Conservation (phyloP, 2,797 vertebrate species). For the Alosa sapidissima region DNA sequence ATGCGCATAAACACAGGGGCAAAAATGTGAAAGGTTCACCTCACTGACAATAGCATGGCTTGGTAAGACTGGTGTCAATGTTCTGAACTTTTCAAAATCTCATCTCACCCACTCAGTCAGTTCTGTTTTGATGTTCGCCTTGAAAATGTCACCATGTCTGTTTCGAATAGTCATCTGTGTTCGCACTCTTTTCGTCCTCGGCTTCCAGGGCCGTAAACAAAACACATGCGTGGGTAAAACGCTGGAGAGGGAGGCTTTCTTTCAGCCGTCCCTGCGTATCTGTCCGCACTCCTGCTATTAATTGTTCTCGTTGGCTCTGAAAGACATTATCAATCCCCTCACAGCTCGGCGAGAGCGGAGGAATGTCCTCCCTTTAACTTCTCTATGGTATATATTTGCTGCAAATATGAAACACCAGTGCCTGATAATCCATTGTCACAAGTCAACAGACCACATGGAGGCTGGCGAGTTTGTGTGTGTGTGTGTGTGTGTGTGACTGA, state of each 20-base stretch:
- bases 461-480: neutral
- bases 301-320: neutral
- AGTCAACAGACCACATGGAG: neutral
- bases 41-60: neutral
- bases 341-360: neutral
- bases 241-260: neutral
- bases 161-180: neutral
- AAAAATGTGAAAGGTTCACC: neutral
- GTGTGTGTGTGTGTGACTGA: neutral
- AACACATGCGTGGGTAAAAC: neutral
- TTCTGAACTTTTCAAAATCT: neutral
- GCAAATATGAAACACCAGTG: conserved; percentile 14
- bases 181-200: neutral
- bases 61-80: neutral
- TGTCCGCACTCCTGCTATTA: conserved; percentile 1
- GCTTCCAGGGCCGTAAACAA: conserved; percentile 2
- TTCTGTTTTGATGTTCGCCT: neutral
- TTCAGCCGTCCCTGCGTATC: neutral
- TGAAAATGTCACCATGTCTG: neutral
- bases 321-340: conserved; percentile 14
- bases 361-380: neutral
- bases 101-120: neutral
- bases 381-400: neutral
- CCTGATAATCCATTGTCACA: neutral
- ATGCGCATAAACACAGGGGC: neutral